A percentile compares a stretch with the other conserved stretches of the same genome.
phyloP scores from a whole-genome alignment of 2,888 invertebrate genomes.

The Mermis nigrescens region DNA sequence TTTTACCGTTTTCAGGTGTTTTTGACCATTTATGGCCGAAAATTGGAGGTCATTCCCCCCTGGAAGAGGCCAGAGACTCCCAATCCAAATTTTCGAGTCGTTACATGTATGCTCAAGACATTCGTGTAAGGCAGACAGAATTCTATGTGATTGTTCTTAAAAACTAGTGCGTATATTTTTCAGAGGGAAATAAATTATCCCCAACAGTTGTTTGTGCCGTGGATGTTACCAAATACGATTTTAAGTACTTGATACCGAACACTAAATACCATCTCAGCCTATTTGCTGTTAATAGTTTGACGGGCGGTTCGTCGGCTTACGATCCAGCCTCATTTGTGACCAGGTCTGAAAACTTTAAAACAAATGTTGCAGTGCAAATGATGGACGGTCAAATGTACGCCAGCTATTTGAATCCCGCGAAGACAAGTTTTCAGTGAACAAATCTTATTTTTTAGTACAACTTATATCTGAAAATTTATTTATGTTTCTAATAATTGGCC shows the following conservation, averaged over 20 bases:
- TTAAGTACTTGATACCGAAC: constrained; percentile 12
- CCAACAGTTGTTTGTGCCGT: too few species aligned
- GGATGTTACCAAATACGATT: neutral
- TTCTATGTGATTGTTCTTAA: too few species aligned
- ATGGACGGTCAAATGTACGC: constrained; percentile 11
- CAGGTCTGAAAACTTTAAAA: constrained; percentile 9
- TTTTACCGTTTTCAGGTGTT: too few species aligned
- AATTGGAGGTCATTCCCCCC: too few species aligned
- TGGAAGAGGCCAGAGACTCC: neutral
- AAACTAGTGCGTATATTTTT: too few species aligned
- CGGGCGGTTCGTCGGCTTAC: constrained; percentile 25
- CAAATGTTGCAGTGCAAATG: neutral
- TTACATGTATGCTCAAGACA: neutral
- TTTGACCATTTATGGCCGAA: too few species aligned
- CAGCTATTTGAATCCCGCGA: constrained; percentile 9
- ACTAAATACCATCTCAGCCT: constrained; percentile 28
- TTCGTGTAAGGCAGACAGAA: too few species aligned
- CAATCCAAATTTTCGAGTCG: too few species aligned
- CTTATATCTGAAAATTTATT: too few species aligned
- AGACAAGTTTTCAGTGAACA: neutral
- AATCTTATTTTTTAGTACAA: too few species aligned
- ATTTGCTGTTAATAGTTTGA: constrained; percentile 24
- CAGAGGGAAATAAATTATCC: too few species aligned
- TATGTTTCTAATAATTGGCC: too few species aligned
- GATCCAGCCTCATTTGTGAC: constrained; percentile 22